A percentile compares a stretch with the other conserved stretches of the same genome.
phyloP scores from a whole-genome alignment of 2,113 vertebrate genomes.

The Pyrgilauda ruficollis region DNA sequence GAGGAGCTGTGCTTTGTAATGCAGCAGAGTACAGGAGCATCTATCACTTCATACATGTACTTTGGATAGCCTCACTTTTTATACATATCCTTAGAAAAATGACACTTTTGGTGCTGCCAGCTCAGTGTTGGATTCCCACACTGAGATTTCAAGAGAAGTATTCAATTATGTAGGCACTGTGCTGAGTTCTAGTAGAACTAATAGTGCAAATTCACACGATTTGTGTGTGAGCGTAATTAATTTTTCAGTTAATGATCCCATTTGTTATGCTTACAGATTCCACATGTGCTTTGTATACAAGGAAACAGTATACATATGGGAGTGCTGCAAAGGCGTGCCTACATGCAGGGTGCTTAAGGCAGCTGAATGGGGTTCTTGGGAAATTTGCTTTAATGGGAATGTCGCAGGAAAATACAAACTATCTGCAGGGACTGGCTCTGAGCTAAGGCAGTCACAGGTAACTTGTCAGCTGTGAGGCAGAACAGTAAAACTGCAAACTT shows the following conservation, averaged over 20 bases:
- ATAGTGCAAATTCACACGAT: constrained; percentile 2
- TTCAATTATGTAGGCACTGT: not conserved
- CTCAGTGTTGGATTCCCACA: not conserved
- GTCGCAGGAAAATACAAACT: not conserved
- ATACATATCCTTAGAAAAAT: not conserved
- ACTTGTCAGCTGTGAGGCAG: not conserved
- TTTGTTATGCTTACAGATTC: constrained; percentile 19
- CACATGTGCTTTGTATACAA: constrained; percentile 22
- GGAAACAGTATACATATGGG: not conserved
- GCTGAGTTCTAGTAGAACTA: not conserved
- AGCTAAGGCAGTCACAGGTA: not conserved
- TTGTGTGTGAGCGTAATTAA: constrained; percentile 31
- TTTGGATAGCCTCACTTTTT: not conserved
- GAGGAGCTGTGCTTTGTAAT: not conserved
- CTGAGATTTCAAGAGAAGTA: not conserved
- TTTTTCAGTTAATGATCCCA: constrained; percentile 28
- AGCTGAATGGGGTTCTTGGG: not conserved
- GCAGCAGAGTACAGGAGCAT: not conserved
- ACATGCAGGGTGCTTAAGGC: not conserved
- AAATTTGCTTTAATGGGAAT: not conserved
- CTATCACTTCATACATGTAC: not conserved
- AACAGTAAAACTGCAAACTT: not conserved
- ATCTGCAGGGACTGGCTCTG: not conserved
- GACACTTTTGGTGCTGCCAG: not conserved
- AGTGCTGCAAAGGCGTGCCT: not conserved